Percentiles rank a stretch among this genome's conserved stretches.
phyloP scores from a whole-genome alignment of 2,113 vertebrate species.

The Psittacus erithacus region DNA sequence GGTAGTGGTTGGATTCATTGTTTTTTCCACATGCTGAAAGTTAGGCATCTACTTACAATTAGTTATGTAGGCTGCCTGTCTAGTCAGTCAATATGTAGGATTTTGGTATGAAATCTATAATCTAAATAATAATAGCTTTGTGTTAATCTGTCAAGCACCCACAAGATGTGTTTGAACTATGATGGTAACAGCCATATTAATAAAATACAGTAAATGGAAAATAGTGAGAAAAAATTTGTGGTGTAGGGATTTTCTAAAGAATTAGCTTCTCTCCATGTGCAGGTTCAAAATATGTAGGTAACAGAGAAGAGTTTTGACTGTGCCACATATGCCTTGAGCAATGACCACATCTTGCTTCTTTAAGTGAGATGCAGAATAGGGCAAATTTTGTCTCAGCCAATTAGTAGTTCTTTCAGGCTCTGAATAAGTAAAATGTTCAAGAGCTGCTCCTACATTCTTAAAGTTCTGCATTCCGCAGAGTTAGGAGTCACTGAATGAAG shows the following conservation, averaged over 20 bases:
- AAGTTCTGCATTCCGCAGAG: neutral
- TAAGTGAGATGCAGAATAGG: neutral
- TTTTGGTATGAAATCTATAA: neutral
- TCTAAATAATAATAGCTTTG: neutral
- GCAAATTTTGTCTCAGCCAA: neutral
- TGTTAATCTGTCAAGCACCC: neutral
- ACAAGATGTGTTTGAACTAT: neutral
- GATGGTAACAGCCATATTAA: neutral
- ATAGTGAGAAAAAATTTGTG: neutral
- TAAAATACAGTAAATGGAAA: neutral
- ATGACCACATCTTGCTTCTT: neutral
- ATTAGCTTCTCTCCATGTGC: neutral
- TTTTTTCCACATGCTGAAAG: neutral
- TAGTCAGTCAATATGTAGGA: neutral
- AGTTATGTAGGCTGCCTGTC: neutral
- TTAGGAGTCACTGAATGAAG: neutral
- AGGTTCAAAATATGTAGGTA: neutral
- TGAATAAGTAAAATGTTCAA: neutral
- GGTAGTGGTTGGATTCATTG: neutral
- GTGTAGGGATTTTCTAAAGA: neutral
- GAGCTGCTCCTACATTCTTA: neutral
- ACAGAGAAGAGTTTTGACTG: neutral
- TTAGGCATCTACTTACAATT: neutral
- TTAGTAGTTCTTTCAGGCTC: neutral
- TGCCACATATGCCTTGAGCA: neutral